Evolutionary conservation across 2,888 invertebrate species (phyloP), one percentile per base, ranked within the genome.

Genomic region (Microplitis manilae): DNA sequence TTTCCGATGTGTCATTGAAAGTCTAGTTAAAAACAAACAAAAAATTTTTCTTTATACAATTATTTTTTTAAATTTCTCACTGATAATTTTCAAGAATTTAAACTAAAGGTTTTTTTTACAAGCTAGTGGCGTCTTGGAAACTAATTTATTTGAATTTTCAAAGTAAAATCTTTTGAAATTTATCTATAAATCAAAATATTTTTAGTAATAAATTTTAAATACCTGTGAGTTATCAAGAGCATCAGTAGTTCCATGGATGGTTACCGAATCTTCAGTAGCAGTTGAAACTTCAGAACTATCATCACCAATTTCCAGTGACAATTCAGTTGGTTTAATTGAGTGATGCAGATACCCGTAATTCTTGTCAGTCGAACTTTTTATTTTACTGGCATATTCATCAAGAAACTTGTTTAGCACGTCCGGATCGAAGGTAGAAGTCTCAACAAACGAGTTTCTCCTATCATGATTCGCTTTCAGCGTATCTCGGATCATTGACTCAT

Each of bases 381-480:
- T 87, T 85, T 92, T 93, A 15, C 92, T 92, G 0, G 93, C 92
- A 84, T 93, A 94, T 50, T 92, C 92, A 79, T 92, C 90, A 75
- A 93, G 90, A 83, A 93, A 93, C 82, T 94, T 93, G 79, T 93
- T 93, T 17, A 94, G 87, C 65, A 92, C 91, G 79, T 93, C 93
- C 2, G 93, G 93, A 81, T 90, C 90, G 80, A 90, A 91, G 5
- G 91, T 90, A 5, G 91, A 90, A 13, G 87, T 83, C 73, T 88
- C 84, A 77, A 84, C n/a, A 79, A 86, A 84, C 30, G 82, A 82
- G 81, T 86, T 85, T 62, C 84, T 84, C 60, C 84, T 80, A 30
- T 86, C 84, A 50, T 82, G 80, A 79, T 85, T 84, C 38, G 75
- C 77, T 73, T 79, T 82, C 41, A 83, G 72, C n/a, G 79, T 79